Evolutionary conservation across 2,888 invertebrate genomes (phyloP).

Genomic region (Dryobotodes eremita): DNA sequence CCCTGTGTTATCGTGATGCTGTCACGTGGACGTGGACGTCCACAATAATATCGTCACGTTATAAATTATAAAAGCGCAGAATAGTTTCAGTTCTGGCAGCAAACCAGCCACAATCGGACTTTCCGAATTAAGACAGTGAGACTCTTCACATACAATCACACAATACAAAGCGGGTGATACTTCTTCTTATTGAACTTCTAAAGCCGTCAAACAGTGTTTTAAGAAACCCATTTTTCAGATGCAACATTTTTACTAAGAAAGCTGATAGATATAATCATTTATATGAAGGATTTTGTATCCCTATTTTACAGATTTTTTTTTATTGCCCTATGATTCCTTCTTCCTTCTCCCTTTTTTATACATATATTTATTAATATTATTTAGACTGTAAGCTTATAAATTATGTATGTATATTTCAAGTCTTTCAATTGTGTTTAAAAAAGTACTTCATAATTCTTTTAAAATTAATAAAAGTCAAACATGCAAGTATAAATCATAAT

Average conservation of each 20-base stretch:
- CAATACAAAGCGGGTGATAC: background rate
- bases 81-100: background rate
- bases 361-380: too few species aligned
- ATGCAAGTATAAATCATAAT: background rate
- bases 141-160: background rate
- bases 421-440: background rate
- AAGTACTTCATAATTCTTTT: background rate
- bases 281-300: background rate
- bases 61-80: background rate
- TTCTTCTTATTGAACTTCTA: background rate
- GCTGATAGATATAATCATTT: background rate
- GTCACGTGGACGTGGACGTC: background rate
- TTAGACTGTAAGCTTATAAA: too few species aligned
- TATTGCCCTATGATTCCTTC: background rate
- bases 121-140: too few species aligned
- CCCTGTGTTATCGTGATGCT: background rate
- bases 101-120: background rate
- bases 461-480: background rate
- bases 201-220: background rate
- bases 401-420: background rate
- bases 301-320: background rate
- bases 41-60: background rate
- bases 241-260: background rate
- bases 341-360: too few species aligned
- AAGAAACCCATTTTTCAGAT: background rate